Base-by-base conservation (phyloP, 2,113 vertebrate genomes). In the Andinoacara biseriatus region DNA sequence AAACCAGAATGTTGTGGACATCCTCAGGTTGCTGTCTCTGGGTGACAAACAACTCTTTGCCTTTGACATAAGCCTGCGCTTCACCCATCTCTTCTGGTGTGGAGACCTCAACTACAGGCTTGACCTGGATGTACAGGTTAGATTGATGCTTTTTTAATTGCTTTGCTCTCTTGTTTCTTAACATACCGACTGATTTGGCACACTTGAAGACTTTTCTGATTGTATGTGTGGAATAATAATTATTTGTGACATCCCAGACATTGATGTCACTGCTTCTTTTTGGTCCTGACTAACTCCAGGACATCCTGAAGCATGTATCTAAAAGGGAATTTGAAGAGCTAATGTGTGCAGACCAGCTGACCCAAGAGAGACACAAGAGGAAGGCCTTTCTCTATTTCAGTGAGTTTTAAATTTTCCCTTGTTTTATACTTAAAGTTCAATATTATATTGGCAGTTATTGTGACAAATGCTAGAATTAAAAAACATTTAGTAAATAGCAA, bases 281-380 rank as follows among this genome's bases (percentile, higher is more conserved):
- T 61, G 29, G 4, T 17, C 24, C 7, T 46, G 58, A 22, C 58
- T 57, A 40, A 63, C 43, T 74, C 5, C 93, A 97, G 97, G 97
- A 97, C 76, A 95, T 97, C 91, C 87, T 97, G 65, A 94, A 94
- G 75, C 96, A 96, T 5, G 54, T 97, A 1, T 96, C 94, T 24
- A 97, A 96, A 86, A 95, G 95, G 54, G 96, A 97, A 49, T 97
- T 97, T 81, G 96, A 96, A 20, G 90, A 95, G 52, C 95, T 98
- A n/a, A 95, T 97, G 94, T 96, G 95, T 82, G 96, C 96, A 0
- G 97, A 98, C 91, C 97, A 98, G 92, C 95, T 97, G 78, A 97
- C 74, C 58, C 87, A 95, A 86, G 97, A 98, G 86, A 92, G 95
- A 33, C 96, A 96, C 89, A 97, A 95, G 93, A 96, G 95, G 91